These are phyloP conservation scores for Boloria selene DNA, from an alignment of 2,888 invertebrate species.

Conservation along the genomic window DNA sequence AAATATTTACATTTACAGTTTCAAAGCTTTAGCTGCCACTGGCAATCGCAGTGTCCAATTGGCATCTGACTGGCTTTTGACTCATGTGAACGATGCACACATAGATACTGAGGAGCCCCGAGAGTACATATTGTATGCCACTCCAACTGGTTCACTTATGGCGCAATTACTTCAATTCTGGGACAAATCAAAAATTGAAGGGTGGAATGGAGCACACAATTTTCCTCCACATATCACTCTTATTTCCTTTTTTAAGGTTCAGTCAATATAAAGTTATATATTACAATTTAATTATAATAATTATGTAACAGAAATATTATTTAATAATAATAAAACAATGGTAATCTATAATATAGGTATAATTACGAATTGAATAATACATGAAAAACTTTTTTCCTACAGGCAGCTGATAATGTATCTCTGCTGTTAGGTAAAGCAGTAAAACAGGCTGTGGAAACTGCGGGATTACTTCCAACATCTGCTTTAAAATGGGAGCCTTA, in stretches of 20 bases:
- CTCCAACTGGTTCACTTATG: slow-evolving; percentile 89
- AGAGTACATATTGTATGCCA: slow-evolving; percentile 94
- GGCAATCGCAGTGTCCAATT: slow-evolving; percentile 93
- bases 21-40: slow-evolving; percentile 94
- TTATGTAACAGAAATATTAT: no score
- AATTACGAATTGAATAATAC: not conserved
- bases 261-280: not conserved
- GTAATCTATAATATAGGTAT: no score
- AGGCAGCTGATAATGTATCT: slow-evolving; percentile 90
- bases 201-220: slow-evolving; percentile 95
- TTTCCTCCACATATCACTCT: slow-evolving; percentile 95
- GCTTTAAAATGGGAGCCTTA: slow-evolving; percentile 90
- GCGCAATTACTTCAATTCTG: slow-evolving; percentile 89
- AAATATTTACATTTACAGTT: slow-evolving; percentile 75
- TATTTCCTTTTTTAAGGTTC: slow-evolving; percentile 92
- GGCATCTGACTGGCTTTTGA: slow-evolving; percentile 94
- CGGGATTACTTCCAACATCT: slow-evolving; percentile 85
- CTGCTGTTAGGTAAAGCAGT: slow-evolving; percentile 86
- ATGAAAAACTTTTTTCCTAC: slow-evolving; percentile 53
- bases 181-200: slow-evolving; percentile 86
- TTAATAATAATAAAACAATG: no score
- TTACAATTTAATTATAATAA: no score
- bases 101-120: slow-evolving; percentile 89
- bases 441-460: slow-evolving; percentile 87
- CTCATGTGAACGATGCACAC: slow-evolving; percentile 92